These are phyloP conservation scores for Eudasyphora cyanicolor DNA, from an alignment of 2,888 invertebrate genomes.

Conservation along the genomic window DNA sequence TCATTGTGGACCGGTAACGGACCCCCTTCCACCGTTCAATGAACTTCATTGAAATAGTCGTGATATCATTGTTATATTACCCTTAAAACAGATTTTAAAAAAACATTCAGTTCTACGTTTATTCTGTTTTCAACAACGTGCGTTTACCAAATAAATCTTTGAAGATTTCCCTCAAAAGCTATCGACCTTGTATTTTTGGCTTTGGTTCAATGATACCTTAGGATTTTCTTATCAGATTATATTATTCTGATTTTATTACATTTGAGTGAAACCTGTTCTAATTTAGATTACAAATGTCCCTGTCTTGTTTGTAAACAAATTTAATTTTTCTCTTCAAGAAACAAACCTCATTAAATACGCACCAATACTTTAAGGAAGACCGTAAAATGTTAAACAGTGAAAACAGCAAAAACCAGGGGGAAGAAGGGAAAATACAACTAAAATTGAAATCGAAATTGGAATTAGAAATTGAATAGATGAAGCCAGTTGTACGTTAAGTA, in stretches of 20 bases:
- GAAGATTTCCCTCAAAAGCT: too few species aligned
- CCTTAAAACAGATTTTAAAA: too few species aligned
- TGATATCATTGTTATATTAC: too few species aligned
- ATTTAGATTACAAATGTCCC: background rate
- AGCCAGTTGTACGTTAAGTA: background rate
- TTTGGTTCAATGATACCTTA: too few species aligned
- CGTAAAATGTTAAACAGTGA: slow-evolving; percentile 15
- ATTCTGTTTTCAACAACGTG: too few species aligned
- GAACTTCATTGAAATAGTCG: too few species aligned
- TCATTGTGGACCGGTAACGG: too few species aligned
- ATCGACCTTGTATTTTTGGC: too few species aligned
- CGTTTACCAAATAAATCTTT: too few species aligned
- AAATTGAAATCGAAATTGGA: slow-evolving; percentile 1
- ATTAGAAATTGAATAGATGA: background rate
- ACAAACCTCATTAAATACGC: background rate
- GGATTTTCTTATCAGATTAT: background rate
- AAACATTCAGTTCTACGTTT: too few species aligned
- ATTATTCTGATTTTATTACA: background rate
- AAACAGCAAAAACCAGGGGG: background rate
- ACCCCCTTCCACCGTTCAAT: too few species aligned
- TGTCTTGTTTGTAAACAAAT: background rate
- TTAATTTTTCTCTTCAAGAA: background rate
- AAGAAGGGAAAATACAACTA: background rate
- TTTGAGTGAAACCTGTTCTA: background rate
- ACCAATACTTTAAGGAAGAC: slow-evolving; percentile 11